phyloP scores from a whole-genome alignment of 2,113 vertebrate species.

The Thinocorus orbignyianus region DNA sequence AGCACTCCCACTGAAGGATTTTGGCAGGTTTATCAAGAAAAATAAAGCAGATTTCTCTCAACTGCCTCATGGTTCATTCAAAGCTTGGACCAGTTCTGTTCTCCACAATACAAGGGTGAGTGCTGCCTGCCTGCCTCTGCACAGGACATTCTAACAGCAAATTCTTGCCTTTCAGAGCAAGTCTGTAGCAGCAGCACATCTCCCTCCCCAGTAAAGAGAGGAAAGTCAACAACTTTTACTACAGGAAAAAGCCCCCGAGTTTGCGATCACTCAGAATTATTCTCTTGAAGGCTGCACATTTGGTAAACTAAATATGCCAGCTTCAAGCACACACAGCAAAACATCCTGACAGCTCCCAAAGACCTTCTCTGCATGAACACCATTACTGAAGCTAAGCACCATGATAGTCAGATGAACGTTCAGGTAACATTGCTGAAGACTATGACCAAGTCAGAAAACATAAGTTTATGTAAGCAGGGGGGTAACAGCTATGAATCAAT shows the following conservation, averaged over 20 bases:
- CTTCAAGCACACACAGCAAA: background rate
- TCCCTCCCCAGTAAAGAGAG: background rate
- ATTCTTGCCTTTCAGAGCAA: background rate
- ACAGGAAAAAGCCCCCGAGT: accelerated
- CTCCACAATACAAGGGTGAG: background rate
- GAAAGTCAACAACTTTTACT: background rate
- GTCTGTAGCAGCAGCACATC: accelerated
- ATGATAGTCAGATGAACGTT: background rate
- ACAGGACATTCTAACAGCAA: background rate
- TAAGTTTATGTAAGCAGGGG: background rate
- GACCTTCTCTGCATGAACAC: background rate
- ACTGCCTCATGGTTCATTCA: background rate
- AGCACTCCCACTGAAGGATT: background rate
- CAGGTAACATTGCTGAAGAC: background rate
- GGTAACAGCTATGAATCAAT: background rate
- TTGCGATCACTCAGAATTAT: accelerated
- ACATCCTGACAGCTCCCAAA: background rate
- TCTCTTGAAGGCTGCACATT: background rate
- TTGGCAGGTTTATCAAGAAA: background rate
- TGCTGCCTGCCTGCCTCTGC: background rate
- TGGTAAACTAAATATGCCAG: accelerated
- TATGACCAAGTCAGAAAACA: background rate
- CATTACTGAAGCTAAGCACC: background rate
- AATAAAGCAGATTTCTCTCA: background rate
- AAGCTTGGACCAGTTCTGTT: background rate